Percentiles rank a stretch among this genome's conserved stretches.
Evolutionary conservation across 2,888 invertebrate genomes (phyloP).

Genomic region (Frankliniella fusca): DNA sequence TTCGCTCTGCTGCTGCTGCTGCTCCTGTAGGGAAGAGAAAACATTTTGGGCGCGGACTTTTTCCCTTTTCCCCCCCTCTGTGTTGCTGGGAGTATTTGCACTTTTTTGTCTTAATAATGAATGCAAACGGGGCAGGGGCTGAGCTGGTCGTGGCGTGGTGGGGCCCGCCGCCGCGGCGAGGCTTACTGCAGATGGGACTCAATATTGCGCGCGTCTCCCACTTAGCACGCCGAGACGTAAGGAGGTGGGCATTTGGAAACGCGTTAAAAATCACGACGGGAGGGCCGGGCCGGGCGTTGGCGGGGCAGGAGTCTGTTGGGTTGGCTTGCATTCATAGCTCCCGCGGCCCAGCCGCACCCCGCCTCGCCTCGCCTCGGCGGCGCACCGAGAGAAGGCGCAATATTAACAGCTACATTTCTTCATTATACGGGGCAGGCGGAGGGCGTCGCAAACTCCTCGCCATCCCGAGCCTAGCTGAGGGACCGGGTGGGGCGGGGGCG

Average conservation of each 20-base stretch:
- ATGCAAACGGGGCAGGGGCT: background rate
- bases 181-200: background rate
- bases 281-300: background rate
- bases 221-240: too few relatives aligned
- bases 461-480: background rate
- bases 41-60: too few relatives aligned
- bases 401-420: conserved; percentile 26
- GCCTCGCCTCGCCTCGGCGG: background rate
- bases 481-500: background rate
- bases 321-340: background rate
- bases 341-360: background rate
- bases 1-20: too few relatives aligned
- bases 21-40: too few relatives aligned
- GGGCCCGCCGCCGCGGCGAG: background rate
- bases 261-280: conserved; percentile 11
- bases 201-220: background rate
- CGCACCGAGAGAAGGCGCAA: background rate
- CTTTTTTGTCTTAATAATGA: background rate
- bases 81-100: too few relatives aligned
- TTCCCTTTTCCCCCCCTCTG: too few relatives aligned
- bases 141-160: background rate
- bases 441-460: background rate
- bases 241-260: background rate
- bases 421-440: background rate
- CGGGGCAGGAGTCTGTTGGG: background rate